Evolutionary conservation across 2,797 vertebrate species (phyloP).

Genomic region (Orestias chungarensis): DNA sequence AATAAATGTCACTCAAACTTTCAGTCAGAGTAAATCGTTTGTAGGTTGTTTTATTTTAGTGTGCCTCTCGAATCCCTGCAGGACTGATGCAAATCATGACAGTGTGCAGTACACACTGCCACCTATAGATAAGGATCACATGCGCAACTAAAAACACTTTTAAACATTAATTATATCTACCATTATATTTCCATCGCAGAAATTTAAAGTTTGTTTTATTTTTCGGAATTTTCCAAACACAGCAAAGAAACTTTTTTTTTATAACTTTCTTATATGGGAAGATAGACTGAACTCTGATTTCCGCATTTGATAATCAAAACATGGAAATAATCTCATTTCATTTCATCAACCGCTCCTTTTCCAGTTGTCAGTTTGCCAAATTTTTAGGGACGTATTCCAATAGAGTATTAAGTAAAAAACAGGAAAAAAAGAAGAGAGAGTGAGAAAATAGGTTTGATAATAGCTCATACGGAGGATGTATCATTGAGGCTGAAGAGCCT

Average conservation of each 20-base stretch:
- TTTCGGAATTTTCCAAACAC: too few relatives aligned
- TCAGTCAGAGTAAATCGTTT: constrained; percentile 36
- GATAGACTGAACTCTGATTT: background rate
- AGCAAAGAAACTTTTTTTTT: background rate
- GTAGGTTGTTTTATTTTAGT: constrained; percentile 26
- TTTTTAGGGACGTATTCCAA: background rate
- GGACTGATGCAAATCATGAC: constrained; percentile 32
- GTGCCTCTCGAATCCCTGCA: constrained; percentile 12
- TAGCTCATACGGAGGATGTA: constrained; percentile 13
- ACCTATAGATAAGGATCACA: constrained; percentile 58
- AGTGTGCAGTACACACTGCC: constrained; percentile 70
- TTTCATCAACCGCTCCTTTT: background rate
- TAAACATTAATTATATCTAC: background rate
- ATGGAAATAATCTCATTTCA: background rate
- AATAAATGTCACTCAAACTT: background rate
- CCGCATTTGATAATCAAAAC: background rate
- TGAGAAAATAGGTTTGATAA: background rate
- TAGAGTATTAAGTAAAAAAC: background rate
- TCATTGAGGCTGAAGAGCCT: constrained; percentile 19
- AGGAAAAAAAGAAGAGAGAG: background rate
- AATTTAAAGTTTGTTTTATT: background rate
- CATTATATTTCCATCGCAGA: background rate
- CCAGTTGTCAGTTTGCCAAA: background rate
- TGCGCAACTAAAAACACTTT: constrained; percentile 12
- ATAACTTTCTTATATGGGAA: too few relatives aligned